These are phyloP conservation scores for Psettodes erumei DNA, from an alignment of 2,113 vertebrate species.

Conservation along the genomic window DNA sequence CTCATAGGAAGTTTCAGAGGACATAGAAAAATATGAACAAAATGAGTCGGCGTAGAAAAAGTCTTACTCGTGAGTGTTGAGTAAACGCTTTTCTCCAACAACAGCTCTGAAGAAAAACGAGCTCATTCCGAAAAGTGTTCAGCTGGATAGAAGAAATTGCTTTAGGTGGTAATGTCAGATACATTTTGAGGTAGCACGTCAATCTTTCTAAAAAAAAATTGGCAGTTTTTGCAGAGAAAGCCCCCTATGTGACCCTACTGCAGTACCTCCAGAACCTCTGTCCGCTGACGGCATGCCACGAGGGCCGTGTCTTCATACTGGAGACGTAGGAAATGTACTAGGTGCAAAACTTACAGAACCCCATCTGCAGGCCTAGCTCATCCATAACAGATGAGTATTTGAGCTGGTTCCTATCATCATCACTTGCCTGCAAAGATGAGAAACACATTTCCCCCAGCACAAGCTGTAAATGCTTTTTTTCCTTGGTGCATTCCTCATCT, in stretches of 20 bases:
- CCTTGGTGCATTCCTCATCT: conserved; percentile 84
- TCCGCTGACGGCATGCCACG: conserved; percentile 32
- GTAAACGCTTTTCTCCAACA: neutral
- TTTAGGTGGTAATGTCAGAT: neutral
- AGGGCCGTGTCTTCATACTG: conserved; percentile 8
- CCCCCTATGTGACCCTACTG: neutral
- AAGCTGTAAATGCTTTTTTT: conserved; percentile 83
- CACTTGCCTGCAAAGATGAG: conserved; percentile 80
- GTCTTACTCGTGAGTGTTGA: neutral
- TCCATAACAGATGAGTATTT: conserved; percentile 75
- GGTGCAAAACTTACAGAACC: conserved; percentile 55
- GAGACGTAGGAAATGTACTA: conserved; percentile 68
- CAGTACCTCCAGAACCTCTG: neutral
- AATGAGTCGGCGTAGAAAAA: neutral
- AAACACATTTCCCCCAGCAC: conserved; percentile 82
- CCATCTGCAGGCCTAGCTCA: conserved; percentile 62
- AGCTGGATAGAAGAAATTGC: too few relatives aligned
- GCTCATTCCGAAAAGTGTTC: too few relatives aligned
- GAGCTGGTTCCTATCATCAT: conserved; percentile 80
- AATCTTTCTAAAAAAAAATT: too few relatives aligned
- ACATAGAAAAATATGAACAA: neutral
- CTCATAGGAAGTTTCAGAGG: neutral
- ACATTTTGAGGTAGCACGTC: neutral
- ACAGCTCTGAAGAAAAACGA: neutral
- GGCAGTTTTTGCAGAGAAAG: too few relatives aligned